Conservation (phyloP, 2,113 vertebrate genomes). For the Cygnus atratus region DNA sequence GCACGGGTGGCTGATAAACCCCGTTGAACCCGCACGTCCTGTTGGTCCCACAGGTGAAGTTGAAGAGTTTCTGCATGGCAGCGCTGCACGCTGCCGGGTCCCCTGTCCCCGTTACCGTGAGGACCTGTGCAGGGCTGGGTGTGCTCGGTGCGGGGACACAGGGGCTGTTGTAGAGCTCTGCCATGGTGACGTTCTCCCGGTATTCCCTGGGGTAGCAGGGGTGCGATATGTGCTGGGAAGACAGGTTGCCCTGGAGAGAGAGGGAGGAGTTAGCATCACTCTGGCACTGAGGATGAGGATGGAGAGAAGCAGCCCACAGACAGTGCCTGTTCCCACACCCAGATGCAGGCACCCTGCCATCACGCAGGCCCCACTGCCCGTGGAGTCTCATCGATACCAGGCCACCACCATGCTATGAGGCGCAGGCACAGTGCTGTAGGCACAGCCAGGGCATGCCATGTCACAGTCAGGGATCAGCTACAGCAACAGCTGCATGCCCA, state of each 20-base stretch:
- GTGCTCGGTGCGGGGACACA: conserved; percentile 1
- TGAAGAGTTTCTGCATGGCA: conserved; percentile 68
- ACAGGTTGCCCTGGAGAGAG: background rate
- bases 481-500: background rate
- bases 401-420: background rate
- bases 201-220: conserved; percentile 81
- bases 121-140: background rate
- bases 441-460: background rate
- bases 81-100: conserved; percentile 52
- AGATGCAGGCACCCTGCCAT: background rate
- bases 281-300: background rate
- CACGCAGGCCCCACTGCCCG: background rate
- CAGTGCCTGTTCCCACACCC: background rate
- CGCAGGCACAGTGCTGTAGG: background rate
- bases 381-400: background rate
- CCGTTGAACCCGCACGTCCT: conserved; percentile 76
- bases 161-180: conserved; percentile 72
- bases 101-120: conserved; percentile 71
- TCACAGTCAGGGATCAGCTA: background rate
- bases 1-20: conserved; percentile 79
- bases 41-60: conserved; percentile 64
- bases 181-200: background rate
- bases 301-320: background rate
- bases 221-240: conserved; percentile 9
- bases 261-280: accelerated